These are phyloP conservation scores for Phengaris arion DNA, from an alignment of 2,888 invertebrate genomes.

Conservation along the genomic window DNA sequence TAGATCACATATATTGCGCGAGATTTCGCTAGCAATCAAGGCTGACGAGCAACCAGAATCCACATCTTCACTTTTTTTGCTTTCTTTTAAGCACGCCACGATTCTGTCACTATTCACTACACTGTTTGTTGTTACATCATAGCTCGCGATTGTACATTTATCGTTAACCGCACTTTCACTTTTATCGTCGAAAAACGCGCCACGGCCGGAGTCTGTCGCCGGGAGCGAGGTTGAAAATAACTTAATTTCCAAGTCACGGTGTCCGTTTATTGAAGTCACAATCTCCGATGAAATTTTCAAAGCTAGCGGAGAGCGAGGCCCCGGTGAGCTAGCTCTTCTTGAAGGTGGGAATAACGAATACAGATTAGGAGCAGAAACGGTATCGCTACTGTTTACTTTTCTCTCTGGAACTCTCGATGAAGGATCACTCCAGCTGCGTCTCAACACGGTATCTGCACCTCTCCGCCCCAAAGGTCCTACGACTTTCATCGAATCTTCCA, in stretches of 20 bases:
- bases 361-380: slow-evolving; percentile 68
- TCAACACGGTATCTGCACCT: slow-evolving; percentile 67
- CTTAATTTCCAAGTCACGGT: slow-evolving; percentile 88
- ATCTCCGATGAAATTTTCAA: slow-evolving; percentile 88
- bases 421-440: slow-evolving; percentile 83
- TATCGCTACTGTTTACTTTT: slow-evolving; percentile 58
- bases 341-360: slow-evolving; percentile 73
- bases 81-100: slow-evolving; percentile 60
- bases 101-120: slow-evolving; percentile 64
- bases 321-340: slow-evolving; percentile 64
- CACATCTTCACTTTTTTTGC: slow-evolving; percentile 63
- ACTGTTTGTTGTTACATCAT: slow-evolving; percentile 68
- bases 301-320: slow-evolving; percentile 67
- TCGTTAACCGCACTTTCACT: slow-evolving; percentile 73
- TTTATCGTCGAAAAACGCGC: slow-evolving; percentile 74
- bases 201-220: slow-evolving; percentile 66
- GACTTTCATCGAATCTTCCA: slow-evolving; percentile 75
- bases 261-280: slow-evolving; percentile 87
- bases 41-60: slow-evolving; percentile 61
- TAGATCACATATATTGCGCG: slow-evolving; percentile 77
- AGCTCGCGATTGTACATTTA: slow-evolving; percentile 61
- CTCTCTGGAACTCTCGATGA: slow-evolving; percentile 71
- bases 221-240: slow-evolving; percentile 84
- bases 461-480: slow-evolving; percentile 67
- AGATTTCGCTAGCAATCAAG: slow-evolving; percentile 54